Evolutionary conservation across 1,140 invertebrate genomes (phyloP).

Genomic region (Pseudomyrmex concolor): DNA sequence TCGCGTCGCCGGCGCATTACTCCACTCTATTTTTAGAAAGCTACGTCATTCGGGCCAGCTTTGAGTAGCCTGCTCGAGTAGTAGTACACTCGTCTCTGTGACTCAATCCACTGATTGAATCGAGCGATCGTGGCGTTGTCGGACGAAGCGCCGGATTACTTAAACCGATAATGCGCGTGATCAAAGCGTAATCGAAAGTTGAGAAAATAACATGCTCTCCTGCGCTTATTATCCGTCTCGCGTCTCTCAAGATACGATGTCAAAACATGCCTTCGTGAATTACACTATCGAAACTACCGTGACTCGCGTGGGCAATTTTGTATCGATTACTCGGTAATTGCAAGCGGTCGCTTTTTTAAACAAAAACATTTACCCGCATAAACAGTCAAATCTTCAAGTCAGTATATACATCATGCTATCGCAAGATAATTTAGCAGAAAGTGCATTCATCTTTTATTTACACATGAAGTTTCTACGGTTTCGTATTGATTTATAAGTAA

Average conservation of each 20-base stretch:
- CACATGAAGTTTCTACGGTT: too few relatives aligned
- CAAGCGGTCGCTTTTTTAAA: slow-evolving; percentile 1
- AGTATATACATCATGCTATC: not conserved
- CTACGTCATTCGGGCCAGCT: slow-evolving; percentile 60
- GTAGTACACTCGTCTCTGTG: slow-evolving; percentile 25
- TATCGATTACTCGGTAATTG: slow-evolving; percentile 43
- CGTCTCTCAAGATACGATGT: slow-evolving; percentile 22
- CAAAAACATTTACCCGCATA: slow-evolving; percentile 21
- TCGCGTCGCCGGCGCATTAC: slow-evolving; percentile 27
- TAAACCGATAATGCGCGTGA: slow-evolving; percentile 22
- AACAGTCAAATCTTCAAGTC: slow-evolving; percentile 44
- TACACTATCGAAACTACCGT: not conserved
- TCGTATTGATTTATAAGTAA: too few relatives aligned
- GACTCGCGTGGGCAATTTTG: slow-evolving; percentile 27
- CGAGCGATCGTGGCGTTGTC: slow-evolving; percentile 34
- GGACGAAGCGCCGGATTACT: slow-evolving; percentile 45
- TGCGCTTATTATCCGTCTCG: slow-evolving; percentile 1
- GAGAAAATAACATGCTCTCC: slow-evolving; percentile 30
- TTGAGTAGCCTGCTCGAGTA: slow-evolving; percentile 52
- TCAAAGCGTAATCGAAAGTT: slow-evolving; percentile 58
- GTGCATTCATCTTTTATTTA: slow-evolving; percentile 10
- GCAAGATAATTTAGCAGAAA: slow-evolving; percentile 28
- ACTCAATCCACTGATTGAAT: slow-evolving; percentile 62
- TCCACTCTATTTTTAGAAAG: slow-evolving; percentile 64
- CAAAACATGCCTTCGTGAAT: slow-evolving; percentile 43